These are phyloP conservation scores for Porphyrio hochstetteri DNA, from an alignment of 2,113 vertebrate genomes.

Conservation along the genomic window DNA sequence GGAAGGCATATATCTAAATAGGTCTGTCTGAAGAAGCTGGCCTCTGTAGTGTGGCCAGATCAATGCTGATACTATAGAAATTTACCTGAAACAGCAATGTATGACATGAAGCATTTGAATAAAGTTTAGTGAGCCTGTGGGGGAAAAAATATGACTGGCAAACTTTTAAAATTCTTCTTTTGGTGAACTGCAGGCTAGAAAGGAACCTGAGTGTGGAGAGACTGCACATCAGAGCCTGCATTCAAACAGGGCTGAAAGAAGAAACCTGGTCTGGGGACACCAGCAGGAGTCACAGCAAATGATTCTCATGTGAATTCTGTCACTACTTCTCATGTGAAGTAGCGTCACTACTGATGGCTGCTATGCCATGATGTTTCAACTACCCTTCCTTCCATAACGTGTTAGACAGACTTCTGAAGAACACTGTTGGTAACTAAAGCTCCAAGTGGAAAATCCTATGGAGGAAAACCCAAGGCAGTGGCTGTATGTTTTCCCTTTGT, in stretches of 20 bases:
- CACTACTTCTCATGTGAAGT: background rate
- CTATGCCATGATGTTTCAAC: background rate
- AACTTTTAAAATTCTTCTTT: background rate
- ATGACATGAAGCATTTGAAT: background rate
- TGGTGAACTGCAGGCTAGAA: background rate
- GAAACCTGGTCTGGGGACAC: background rate
- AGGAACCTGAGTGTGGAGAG: background rate
- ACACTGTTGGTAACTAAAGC: background rate
- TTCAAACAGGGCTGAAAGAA: background rate
- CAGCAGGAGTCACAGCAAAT: background rate
- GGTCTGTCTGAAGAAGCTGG: background rate
- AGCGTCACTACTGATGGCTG: background rate
- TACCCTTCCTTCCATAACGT: background rate
- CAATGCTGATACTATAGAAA: background rate
- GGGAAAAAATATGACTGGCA: background rate
- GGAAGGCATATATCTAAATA: background rate
- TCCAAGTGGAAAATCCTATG: background rate
- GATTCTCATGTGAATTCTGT: background rate
- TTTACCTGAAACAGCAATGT: background rate
- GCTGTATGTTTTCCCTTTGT: background rate
- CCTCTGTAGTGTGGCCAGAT: background rate
- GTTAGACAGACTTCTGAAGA: background rate
- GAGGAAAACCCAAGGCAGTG: background rate
- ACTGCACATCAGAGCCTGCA: background rate
- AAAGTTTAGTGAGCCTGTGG: background rate